Evolutionary conservation across 2,888 invertebrate species (phyloP), one percentile per base, ranked within the genome.

Genomic region (Melieria picta): DNA sequence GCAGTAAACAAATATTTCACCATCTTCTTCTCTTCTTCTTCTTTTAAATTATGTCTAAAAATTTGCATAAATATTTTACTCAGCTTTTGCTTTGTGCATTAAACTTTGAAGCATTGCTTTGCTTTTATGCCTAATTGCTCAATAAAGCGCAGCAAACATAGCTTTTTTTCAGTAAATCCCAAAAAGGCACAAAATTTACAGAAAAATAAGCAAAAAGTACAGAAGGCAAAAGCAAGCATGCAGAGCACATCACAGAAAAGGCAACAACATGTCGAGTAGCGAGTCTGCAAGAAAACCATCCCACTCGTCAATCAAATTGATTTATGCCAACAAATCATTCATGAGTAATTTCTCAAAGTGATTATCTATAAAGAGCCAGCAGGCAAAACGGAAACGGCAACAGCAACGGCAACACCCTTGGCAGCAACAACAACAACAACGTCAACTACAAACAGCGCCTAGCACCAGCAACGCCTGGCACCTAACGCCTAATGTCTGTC

Each of bases 301-400:
- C 78, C 76, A 77, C 79, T 79, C 80, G 79, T 81, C 82, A 81
- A 81, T 82, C 81, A 81, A 80, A 80, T 80, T 81, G 82, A 82
- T 81, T 81, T 82, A 82, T 82, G 79, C 80, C 81, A 79, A 78
- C 81, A 81, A 81, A 82, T 82, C 82, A 81, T 82, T 80, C 80
- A 80, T 81, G 82, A 80, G 79, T 80, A 81, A 81, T 82, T 82
- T 80, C 78, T 79, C 80, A 82, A 82, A 82, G 81, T 81, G 82
- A 82, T 82, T 82, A 81, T 81, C 80, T 42, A 60, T 70, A 71
- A 77, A 10, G 10, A 70, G 50, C 72, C 55, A 67, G 45, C 7
- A 30, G 5, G 9, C 13, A 62, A 62, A 7, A 56, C n/a, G 16
- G 1, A 46, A 10, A 7, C 5, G 11, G 13, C 47, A 63, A 47